Evolutionary conservation across 2,797 vertebrate species (phyloP).

Genomic region (Jordanella pulchra): DNA sequence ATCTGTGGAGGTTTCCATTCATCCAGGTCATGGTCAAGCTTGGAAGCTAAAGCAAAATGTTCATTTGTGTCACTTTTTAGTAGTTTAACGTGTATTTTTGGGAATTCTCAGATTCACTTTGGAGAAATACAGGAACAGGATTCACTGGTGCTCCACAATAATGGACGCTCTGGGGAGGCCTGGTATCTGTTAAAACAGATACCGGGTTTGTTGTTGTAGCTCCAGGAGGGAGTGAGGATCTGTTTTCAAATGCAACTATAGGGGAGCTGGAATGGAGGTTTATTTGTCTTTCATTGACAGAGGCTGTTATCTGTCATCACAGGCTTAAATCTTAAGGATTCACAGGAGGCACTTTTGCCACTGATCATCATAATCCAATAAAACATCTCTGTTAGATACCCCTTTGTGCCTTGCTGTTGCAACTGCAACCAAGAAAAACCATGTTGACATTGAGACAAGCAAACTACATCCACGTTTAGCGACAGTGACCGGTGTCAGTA

Average conservation of each 20-base stretch:
- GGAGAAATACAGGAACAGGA: constrained; percentile 33
- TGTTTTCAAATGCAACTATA: constrained; percentile 63
- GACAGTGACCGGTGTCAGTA: constrained; percentile 13
- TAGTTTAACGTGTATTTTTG: constrained; percentile 25
- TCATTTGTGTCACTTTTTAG: constrained; percentile 47
- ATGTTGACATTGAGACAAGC: constrained; percentile 18
- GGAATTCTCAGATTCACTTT: constrained; percentile 24
- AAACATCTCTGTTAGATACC: constrained; percentile 47
- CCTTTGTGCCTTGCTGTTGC: constrained; percentile 17
- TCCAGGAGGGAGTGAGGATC: constrained; percentile 57
- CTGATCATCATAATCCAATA: constrained; percentile 57
- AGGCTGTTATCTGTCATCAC: constrained; percentile 65
- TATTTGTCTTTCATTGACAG: constrained; percentile 74
- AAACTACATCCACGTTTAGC: constrained; percentile 9
- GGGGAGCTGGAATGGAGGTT: constrained; percentile 59
- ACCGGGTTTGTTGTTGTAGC: constrained; percentile 68
- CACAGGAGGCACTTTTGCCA: constrained; percentile 31
- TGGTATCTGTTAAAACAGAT: constrained; percentile 69
- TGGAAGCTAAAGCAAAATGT: constrained; percentile 45
- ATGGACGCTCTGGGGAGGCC: constrained; percentile 53
- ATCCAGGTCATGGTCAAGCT: too few species aligned
- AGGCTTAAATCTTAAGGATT: constrained; percentile 43
- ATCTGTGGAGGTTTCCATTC: too few species aligned
- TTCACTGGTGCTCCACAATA: constrained; percentile 24
- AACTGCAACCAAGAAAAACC: constrained; percentile 18